phyloP scores from a whole-genome alignment of 2,888 invertebrate species.

The Cinara cedri region DNA sequence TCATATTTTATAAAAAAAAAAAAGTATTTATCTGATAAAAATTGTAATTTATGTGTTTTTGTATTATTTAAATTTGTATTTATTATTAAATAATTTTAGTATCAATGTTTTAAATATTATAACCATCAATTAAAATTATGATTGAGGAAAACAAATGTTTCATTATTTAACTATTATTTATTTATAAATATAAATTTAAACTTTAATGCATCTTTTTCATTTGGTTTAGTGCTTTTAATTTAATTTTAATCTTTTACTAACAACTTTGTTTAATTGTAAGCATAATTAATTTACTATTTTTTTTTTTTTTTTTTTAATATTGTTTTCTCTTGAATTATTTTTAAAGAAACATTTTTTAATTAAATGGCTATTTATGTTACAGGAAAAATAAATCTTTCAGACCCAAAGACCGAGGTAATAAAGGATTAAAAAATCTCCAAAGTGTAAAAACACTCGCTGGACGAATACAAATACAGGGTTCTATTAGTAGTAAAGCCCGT shows the following conservation, averaged over 20 bases:
- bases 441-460: slow-evolving; percentile 90
- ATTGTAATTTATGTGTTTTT: too few species aligned
- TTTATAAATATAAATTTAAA: not conserved
- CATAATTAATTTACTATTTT: not conserved
- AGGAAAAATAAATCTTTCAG: slow-evolving; percentile 93
- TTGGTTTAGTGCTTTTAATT: slow-evolving; percentile 15
- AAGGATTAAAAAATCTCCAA: slow-evolving; percentile 87
- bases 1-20: slow-evolving; percentile 10
- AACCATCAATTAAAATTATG: not conserved
- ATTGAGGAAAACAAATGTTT: not conserved
- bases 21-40: not conserved
- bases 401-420: slow-evolving; percentile 83
- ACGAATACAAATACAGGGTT: slow-evolving; percentile 66
- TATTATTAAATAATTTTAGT: too few species aligned
- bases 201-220: not conserved
- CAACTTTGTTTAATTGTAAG: slow-evolving; percentile 25
- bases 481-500: slow-evolving; percentile 68
- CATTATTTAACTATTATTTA: too few species aligned
- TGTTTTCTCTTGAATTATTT: slow-evolving; percentile 45
- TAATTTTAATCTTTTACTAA: slow-evolving; percentile 4
- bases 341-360: slow-evolving; percentile 43
- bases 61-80: too few species aligned
- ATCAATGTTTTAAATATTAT: too few species aligned
- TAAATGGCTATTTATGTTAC: slow-evolving; percentile 61
- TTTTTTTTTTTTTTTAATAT: not conserved